Conservation (phyloP, 92 coral and sea anemone species). For the Zoanthus gigantus region DNA sequence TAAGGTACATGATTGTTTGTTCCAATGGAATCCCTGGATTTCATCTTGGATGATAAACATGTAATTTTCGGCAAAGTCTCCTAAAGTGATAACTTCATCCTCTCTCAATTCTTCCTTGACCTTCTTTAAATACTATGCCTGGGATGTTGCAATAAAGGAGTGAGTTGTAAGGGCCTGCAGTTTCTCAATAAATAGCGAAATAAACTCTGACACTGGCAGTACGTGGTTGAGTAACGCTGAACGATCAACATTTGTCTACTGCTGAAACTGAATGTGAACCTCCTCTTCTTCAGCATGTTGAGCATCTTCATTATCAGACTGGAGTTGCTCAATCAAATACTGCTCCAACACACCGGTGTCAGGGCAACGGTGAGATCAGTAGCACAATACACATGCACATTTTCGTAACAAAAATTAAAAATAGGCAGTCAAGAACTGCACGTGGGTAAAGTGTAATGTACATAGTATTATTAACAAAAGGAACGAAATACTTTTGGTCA, state of each 20-base stretch:
- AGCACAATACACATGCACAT: too few species aligned
- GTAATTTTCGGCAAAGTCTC: constrained; percentile 47
- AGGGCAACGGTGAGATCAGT: constrained; percentile 48
- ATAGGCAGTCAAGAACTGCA: too few species aligned
- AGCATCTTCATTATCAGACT: constrained; percentile 37
- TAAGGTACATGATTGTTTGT: constrained; percentile 52
- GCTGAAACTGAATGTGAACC: constrained; percentile 34
- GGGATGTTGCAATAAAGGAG: constrained; percentile 24
- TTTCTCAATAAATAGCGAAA: constrained; percentile 22
- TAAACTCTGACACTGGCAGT: constrained; percentile 27
- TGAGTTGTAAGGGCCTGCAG: constrained; percentile 9
- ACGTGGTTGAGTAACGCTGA: constrained; percentile 36
- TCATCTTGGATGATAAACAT: constrained; percentile 39
- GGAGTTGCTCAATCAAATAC: constrained; percentile 49
- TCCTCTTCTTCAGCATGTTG: constrained; percentile 16
- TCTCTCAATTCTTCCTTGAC: constrained; percentile 31
- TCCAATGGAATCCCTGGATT: constrained; percentile 50
- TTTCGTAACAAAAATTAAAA: too few species aligned
- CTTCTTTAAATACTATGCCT: constrained; percentile 45
- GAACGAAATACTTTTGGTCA: too few species aligned
- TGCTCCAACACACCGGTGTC: constrained; percentile 31
- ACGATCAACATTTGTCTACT: constrained; percentile 40
- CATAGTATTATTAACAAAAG: too few species aligned
- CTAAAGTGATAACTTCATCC: constrained; percentile 42
- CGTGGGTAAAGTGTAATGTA: too few species aligned